phyloP scores from a whole-genome alignment of 2,888 invertebrate genomes.

The Pyrrhia umbra region DNA sequence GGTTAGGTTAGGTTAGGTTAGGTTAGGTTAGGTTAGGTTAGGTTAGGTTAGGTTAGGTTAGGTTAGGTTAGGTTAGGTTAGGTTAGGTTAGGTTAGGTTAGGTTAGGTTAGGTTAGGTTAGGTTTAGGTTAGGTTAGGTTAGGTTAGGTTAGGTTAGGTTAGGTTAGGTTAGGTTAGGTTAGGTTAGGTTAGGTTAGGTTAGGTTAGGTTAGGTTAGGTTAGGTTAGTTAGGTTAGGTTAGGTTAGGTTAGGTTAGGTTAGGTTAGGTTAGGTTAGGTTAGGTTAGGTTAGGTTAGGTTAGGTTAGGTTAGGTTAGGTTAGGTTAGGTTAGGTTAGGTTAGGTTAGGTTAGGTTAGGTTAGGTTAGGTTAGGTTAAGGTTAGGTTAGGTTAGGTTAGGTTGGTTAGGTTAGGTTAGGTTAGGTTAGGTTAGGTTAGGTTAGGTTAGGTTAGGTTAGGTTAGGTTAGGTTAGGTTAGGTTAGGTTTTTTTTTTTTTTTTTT shows the following conservation, averaged over 20 bases:
- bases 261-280: conserved; percentile 20
- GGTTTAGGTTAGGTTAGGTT: conserved; percentile 29
- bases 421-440: conserved; percentile 45
- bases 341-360: conserved; percentile 53
- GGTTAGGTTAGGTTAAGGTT: too few relatives aligned
- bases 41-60: conserved; percentile 24
- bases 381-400: conserved; percentile 56
- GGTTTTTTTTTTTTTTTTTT: too few relatives aligned
- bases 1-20: conserved; percentile 50
- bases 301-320: conserved; percentile 27
- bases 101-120: conserved; percentile 38
- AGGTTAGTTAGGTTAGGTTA: conserved; percentile 38
- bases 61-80: conserved; percentile 28
- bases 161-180: conserved; percentile 26
- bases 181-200: conserved; percentile 22
- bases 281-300: conserved; percentile 24
- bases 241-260: conserved; percentile 15
- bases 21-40: conserved; percentile 30
- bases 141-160: conserved; percentile 22
- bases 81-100: conserved; percentile 21
- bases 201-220: conserved; percentile 13
- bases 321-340: conserved; percentile 24
- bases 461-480: conserved; percentile 58
- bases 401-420: conserved; percentile 44
- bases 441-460: conserved; percentile 50